phyloP scores from a whole-genome alignment of 2,113 vertebrate genomes.

The Etia nguti region DNA sequence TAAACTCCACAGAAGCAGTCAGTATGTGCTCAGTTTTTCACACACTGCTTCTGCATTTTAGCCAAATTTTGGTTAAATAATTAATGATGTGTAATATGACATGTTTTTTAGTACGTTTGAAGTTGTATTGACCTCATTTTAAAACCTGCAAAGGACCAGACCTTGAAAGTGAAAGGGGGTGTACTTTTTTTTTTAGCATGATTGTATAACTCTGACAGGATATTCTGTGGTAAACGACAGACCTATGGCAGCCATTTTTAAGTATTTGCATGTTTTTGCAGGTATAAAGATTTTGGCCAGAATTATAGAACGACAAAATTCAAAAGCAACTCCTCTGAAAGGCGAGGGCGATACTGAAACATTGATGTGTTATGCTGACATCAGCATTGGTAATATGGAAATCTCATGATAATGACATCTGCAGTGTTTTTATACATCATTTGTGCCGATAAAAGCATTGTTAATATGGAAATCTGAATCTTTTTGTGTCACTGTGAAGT shows the following conservation, averaged over 20 bases:
- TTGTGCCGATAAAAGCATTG: background rate
- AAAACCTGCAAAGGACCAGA: background rate
- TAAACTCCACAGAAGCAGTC: background rate
- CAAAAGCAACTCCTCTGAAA: background rate
- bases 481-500: background rate
- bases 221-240: background rate
- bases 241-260: background rate
- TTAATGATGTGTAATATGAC: background rate
- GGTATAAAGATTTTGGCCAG: background rate
- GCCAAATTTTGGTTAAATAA: background rate
- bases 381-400: background rate
- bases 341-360: background rate
- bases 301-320: background rate
- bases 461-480: background rate
- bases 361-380: background rate
- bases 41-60: background rate
- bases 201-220: background rate
- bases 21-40: background rate
- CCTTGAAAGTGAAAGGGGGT: background rate
- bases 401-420: fast-evolving
- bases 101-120: background rate
- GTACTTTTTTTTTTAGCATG: background rate
- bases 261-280: background rate
- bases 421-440: background rate
- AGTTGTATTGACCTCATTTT: background rate